Percentiles rank a stretch among this genome's conserved stretches.
Conservation (phyloP, 2,888 invertebrate species). For the Synanthedon tipuliformis region DNA sequence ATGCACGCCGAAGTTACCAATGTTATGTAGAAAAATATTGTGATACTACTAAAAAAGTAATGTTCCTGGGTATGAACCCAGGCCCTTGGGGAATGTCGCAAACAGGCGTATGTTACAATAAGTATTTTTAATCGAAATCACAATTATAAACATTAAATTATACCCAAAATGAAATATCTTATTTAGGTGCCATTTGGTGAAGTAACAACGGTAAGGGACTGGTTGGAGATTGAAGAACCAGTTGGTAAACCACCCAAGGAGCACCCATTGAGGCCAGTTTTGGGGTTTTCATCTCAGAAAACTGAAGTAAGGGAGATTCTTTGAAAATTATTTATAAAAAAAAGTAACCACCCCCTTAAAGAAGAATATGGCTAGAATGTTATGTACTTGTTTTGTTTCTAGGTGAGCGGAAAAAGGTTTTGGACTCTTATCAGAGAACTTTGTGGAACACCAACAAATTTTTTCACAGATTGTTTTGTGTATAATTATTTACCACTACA, state of each 20-base stretch:
- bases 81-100: conserved; percentile 98
- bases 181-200: conserved; percentile 83
- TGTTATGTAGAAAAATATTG: neutral
- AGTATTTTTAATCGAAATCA: neutral
- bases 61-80: conserved; percentile 95
- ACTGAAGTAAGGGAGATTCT: neutral
- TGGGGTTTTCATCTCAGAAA: conserved; percentile 71
- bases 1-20: neutral
- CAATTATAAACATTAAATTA: neutral
- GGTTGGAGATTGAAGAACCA: conserved; percentile 73
- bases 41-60: conserved; percentile 70
- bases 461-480: conserved; percentile 78
- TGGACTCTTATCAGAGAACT: conserved; percentile 77
- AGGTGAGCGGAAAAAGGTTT: conserved; percentile 12
- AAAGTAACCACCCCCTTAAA: no score
- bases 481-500: conserved; percentile 85
- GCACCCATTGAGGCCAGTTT: conserved; percentile 74
- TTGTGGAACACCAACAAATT: conserved; percentile 73
- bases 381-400: neutral
- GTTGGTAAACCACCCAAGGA: conserved; percentile 72
- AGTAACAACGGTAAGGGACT: conserved; percentile 73
- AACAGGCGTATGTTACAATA: conserved; percentile 31
- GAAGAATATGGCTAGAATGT: no score
- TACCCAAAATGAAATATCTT: no score
- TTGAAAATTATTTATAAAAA: no score